phyloP scores from a whole-genome alignment of 2,797 vertebrate genomes.

The Acanthopagrus latus region DNA sequence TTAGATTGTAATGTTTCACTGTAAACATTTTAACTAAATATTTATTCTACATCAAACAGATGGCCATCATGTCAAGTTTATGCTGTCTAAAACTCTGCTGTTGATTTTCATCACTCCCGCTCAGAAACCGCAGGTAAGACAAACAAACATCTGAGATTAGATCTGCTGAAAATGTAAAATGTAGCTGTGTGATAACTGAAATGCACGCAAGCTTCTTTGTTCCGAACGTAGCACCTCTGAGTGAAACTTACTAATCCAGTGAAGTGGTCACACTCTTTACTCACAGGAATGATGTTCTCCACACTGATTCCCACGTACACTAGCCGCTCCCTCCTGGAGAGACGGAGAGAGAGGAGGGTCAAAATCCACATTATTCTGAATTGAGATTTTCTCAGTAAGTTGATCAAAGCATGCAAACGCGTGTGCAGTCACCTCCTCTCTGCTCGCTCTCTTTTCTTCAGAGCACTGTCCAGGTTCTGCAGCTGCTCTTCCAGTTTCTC shows the following conservation, averaged over 20 bases:
- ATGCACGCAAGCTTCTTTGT: too few relatives aligned
- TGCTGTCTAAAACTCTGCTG: background rate
- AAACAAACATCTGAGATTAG: background rate
- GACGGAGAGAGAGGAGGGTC: slow-evolving; percentile 41
- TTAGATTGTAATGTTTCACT: background rate
- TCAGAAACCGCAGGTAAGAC: background rate
- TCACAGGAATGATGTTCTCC: slow-evolving; percentile 97
- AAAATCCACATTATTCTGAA: background rate
- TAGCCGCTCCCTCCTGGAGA: slow-evolving; percentile 90
- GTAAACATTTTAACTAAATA: background rate
- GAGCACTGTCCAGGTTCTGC: slow-evolving; percentile 93
- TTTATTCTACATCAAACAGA: background rate
- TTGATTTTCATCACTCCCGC: background rate
- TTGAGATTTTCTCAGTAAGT: background rate
- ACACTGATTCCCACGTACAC: slow-evolving; percentile 99
- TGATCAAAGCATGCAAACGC: background rate
- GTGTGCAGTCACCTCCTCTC: slow-evolving; percentile 88
- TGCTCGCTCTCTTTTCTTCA: slow-evolving; percentile 97
- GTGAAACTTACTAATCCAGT: background rate
- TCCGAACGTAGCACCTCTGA: too few relatives aligned
- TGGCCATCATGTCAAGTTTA: background rate
- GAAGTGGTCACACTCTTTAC: slow-evolving; percentile 27
- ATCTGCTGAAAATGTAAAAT: too few relatives aligned
- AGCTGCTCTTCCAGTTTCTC: slow-evolving; percentile 97
- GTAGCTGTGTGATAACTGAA: too few relatives aligned